Percentiles rank a stretch among this genome's conserved stretches.
Evolutionary conservation across 2,888 invertebrate genomes (phyloP).

Genomic region (Megalurothrips usitatus): DNA sequence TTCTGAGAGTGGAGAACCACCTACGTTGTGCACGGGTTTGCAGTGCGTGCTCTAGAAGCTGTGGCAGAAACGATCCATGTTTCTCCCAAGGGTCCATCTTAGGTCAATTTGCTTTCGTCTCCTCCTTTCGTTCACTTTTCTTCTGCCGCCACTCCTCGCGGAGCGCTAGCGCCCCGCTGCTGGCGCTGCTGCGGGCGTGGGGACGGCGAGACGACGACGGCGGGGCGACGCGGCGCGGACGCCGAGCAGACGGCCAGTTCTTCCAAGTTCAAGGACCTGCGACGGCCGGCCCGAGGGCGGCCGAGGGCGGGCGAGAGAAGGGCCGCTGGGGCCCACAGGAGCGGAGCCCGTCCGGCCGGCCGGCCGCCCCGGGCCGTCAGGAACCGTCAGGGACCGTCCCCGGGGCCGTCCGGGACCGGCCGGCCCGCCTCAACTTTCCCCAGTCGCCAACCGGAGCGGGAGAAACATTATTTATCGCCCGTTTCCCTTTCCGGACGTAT

Average conservation of each 20-base stretch:
- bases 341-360: not conserved
- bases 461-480: conserved; percentile 26
- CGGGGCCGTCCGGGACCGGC: too few species aligned
- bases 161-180: too few species aligned
- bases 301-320: not conserved
- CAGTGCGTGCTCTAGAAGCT: too few species aligned
- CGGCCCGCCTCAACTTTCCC: conserved; percentile 12
- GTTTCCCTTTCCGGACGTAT: conserved; percentile 12
- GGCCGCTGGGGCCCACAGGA: not conserved
- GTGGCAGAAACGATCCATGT: too few species aligned
- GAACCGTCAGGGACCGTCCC: too few species aligned
- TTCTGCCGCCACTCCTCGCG: not conserved
- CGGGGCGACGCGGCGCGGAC: not conserved
- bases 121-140: not conserved
- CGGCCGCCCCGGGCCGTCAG: too few species aligned
- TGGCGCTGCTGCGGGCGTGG: not conserved
- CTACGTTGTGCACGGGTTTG: too few species aligned
- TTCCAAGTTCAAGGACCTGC: conserved; percentile 14
- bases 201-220: not conserved
- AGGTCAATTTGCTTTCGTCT: not conserved
- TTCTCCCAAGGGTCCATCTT: too few species aligned
- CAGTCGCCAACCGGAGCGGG: not conserved
- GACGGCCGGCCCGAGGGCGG: not conserved
- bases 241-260: not conserved
- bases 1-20: too few species aligned